Conservation (phyloP, 35 echinoderm and acorn worm genomes). For the Heliocidaris erythrogramma region DNA sequence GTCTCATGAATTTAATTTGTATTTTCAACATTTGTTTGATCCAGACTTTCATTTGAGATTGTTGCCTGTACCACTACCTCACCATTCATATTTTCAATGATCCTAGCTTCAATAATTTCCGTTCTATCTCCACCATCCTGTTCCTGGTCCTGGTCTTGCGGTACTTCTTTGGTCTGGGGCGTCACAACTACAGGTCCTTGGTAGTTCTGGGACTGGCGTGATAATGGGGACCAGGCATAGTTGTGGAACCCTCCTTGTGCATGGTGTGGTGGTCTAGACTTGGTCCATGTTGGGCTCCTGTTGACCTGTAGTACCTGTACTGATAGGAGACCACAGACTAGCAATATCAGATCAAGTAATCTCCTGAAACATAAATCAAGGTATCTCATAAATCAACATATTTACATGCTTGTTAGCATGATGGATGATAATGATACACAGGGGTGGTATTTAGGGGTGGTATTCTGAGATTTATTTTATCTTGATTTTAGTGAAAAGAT, state of each 20-base stretch:
- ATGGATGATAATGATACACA: too few relatives aligned
- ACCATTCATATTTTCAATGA: neutral
- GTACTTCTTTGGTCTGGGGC: neutral
- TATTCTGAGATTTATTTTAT: too few relatives aligned
- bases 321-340: neutral
- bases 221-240: conserved; percentile 31
- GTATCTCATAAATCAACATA: too few relatives aligned
- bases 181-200: neutral
- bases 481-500: too few relatives aligned
- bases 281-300: conserved; percentile 8
- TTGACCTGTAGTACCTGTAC: conserved; percentile 12
- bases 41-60: conserved; percentile 6
- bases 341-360: too few relatives aligned
- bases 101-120: neutral
- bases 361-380: too few relatives aligned
- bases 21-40: neutral
- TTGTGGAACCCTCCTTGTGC: conserved; percentile 33
- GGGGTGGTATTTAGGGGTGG: too few relatives aligned
- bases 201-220: neutral
- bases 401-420: too few relatives aligned
- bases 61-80: neutral
- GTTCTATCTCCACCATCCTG: neutral
- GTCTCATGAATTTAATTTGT: too few relatives aligned
- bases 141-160: neutral
- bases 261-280: conserved; percentile 26